Base-by-base conservation (phyloP, 2,113 vertebrate genomes). In the Carlito syrichta region DNA sequence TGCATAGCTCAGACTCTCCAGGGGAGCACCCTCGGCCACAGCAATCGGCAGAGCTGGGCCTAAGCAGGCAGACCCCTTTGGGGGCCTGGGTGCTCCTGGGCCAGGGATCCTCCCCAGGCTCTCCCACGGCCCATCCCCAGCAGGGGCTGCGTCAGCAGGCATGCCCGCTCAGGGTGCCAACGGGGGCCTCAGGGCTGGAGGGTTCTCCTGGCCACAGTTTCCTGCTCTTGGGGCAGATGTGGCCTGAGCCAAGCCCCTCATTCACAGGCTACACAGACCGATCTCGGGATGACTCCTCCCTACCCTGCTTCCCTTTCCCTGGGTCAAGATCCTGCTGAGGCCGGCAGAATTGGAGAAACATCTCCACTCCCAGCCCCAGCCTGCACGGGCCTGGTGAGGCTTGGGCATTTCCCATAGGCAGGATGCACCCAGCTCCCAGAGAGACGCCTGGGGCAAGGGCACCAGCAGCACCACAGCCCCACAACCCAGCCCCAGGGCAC, bases 221-320 rank as follows among this genome's bases (percentile, higher is more conserved):
- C 69, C 27, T 7, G 4, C 23, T 48, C 85, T 71, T 40, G 58
- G 71, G 58, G 45, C 22, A 92, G 48, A 60, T 38, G 66, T 77
- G 73, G 11, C 50, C 66, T 68, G 30, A 22, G 27, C 45, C 56
- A 76, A 78, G 60, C 62, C 86, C 79, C 86, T 22, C 32, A 54
- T 38, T 89, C 48, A 48, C 3, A 50, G 60, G n/a, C 30, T 35
- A 89, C 3, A 6, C 60, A 74, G 56, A 45, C 52, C 58, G 89
- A 71, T 89, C 91, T 88, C 27, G 48, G 78, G 76, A 74, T 5
- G 43, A 45, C 50, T 69, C 48, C 86, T 93, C 87, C 93, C 86
- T 93, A 90, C 93, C 96, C 95, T 92, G 96, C 68, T 96, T 97
- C 92, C 91, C 32, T 83, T 92, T 93, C 94, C 89, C 89, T 93